Conservation (phyloP, 2,888 invertebrate genomes). For the Heteromyza rotundicornis region DNA sequence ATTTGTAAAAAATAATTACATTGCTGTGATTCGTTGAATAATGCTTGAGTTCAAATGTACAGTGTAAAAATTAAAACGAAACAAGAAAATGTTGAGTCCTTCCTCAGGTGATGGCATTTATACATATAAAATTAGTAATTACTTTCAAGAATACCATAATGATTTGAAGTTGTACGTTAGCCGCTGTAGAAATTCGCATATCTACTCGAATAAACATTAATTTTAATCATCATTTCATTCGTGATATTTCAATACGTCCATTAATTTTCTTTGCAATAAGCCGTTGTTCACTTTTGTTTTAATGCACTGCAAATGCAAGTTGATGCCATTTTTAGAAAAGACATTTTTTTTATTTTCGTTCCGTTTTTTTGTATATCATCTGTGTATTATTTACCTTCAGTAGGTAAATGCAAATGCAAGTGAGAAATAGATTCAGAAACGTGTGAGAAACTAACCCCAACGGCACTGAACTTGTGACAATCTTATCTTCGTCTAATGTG, state of each 20-base stretch:
- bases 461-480: too few species aligned
- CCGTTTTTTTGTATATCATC: neutral
- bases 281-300: conserved; percentile 32
- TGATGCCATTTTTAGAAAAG: conserved; percentile 24
- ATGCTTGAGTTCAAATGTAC: conserved; percentile 58
- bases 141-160: too few species aligned
- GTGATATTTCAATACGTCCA: conserved; percentile 53
- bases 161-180: too few species aligned
- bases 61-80: conserved; percentile 42
- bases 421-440: too few species aligned
- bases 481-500: too few species aligned
- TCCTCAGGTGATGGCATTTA: conserved; percentile 60
- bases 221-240: conserved; percentile 41
- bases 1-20: conserved; percentile 40
- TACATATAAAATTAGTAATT: too few species aligned
- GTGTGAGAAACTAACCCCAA: too few species aligned
- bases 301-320: conserved; percentile 21
- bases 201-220: conserved; percentile 3
- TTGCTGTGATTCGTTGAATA: conserved; percentile 53
- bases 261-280: conserved; percentile 2
- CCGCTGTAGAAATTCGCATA: too few species aligned
- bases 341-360: conserved; percentile 21
- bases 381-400: neutral
- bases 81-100: conserved; percentile 41
- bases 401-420: conserved; percentile 9